Evolutionary conservation across 2,797 vertebrate genomes (phyloP).

Genomic region (Aplochiton taeniatus): DNA sequence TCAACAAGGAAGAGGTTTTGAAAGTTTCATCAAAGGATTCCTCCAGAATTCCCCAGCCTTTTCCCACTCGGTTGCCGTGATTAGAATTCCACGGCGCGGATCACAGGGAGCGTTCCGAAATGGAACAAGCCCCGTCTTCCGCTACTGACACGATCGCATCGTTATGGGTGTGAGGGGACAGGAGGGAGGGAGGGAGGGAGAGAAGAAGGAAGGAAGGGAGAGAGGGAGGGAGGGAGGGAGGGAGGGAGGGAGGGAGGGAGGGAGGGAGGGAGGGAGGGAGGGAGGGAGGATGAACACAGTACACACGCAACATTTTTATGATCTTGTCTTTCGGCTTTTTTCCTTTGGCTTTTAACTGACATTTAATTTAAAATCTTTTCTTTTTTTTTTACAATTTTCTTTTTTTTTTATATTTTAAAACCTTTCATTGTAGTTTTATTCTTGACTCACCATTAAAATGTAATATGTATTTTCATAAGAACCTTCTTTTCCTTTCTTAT

Average conservation of each 20-base stretch:
- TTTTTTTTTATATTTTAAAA: too few species aligned
- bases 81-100: conserved; percentile 3
- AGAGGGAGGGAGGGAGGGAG: not conserved
- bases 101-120: not conserved
- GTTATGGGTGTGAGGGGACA: not conserved
- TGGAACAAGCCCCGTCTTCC: not conserved
- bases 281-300: conserved; percentile 4
- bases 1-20: not conserved
- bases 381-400: too few species aligned
- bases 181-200: not conserved
- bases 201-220: not conserved
- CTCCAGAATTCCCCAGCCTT: not conserved
- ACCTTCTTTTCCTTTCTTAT: too few species aligned
- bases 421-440: too few species aligned
- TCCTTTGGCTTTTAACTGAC: too few species aligned
- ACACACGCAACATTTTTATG: conserved; percentile 6
- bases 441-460: too few species aligned
- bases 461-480: too few species aligned
- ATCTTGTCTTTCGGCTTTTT: too few species aligned
- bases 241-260: not conserved
- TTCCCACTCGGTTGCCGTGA: not conserved
- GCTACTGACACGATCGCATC: conserved; percentile 10
- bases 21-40: conserved; percentile 11
- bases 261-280: conserved; percentile 7
- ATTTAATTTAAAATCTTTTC: too few species aligned